phyloP scores from a whole-genome alignment of 2,888 invertebrate species.

The Tridacna gigas region DNA sequence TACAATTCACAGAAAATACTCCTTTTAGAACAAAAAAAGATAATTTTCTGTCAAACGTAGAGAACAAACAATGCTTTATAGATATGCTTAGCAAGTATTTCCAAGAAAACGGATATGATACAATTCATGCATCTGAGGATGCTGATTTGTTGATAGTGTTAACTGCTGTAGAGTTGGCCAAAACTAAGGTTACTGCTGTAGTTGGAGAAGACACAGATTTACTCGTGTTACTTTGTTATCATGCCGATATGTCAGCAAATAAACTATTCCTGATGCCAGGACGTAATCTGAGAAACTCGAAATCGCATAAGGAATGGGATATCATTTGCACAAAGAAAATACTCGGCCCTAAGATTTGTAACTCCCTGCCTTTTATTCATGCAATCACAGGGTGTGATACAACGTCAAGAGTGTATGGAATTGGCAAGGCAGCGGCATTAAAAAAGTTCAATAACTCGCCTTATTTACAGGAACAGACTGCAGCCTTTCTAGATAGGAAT shows the following conservation, averaged over 20 bases:
- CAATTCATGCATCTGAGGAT: constrained; percentile 1
- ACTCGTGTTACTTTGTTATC: no score
- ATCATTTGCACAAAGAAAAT: constrained; percentile 41
- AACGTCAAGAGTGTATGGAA: constrained; percentile 60
- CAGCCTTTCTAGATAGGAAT: no score
- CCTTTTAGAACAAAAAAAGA: constrained; percentile 40
- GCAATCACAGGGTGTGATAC: constrained; percentile 69
- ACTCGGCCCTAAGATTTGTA: constrained; percentile 48
- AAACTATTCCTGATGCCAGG: neutral
- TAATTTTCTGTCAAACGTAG: constrained; percentile 27
- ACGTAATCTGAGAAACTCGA: neutral
- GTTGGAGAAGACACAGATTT: no score
- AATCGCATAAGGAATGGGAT: constrained; percentile 48
- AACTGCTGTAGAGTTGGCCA: constrained; percentile 16
- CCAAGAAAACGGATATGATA: no score
- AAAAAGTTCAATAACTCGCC: constrained; percentile 20
- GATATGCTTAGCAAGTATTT: no score
- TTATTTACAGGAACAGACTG: neutral
- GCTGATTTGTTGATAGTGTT: constrained; percentile 8
- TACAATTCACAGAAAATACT: constrained; percentile 40
- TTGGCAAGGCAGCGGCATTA: constrained; percentile 45
- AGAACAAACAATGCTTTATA: constrained; percentile 50
- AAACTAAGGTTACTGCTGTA: no score
- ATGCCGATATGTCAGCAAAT: no score
- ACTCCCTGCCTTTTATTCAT: constrained; percentile 56